Base-by-base conservation (phyloP, 2,113 vertebrate genomes). In the Mellivora capensis region DNA sequence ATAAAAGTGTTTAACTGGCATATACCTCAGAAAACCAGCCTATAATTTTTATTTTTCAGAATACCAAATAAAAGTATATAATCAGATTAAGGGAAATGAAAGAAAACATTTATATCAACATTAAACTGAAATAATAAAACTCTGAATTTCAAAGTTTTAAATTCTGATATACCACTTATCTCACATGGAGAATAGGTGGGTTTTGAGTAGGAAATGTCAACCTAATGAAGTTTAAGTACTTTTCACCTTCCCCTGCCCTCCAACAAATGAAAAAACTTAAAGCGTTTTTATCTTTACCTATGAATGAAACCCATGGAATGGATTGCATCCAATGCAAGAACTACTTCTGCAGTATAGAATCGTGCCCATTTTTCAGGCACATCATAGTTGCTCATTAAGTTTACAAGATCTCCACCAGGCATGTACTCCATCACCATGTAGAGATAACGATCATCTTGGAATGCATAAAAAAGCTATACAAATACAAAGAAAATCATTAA, bases 371-470 rank as follows among this genome's bases (percentile, higher is more conserved):
- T 99, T 98, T 99, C 99, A 0, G 99, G 99, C 87, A 99, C 99
- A 62, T 99, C 99, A 0, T 99, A 99, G 98, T 99, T 99, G 98
- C 99, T 99, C 99, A 99, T 99, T 98, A 99, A 98, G 98, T 99
- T 99, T 67, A 99, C 99, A 97, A 99, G 99, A 98, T 99, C 99
- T 44, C 99, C 99, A 13, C 99, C 99, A 34, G 99, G 99, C 99
- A 99, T 99, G 97, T 99, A 99, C 93, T 99, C 99, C 99, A 99
- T 99, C 98, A 99, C 99, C 99, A 99, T 99, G 98, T 99, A 99
- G 96, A 99, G 99, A 98, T 99, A 99, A 94, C 99, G 99, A 97
- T 99, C 99, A 97, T 99, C 99, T 99, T 99, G 99, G 98, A 99
- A 99, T 39, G 99, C 99, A 7, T 99, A 99, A 98, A 99, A 99